These are phyloP conservation scores for Tragopan temminckii DNA, from an alignment of 2,797 vertebrate genomes.

Conservation along the genomic window DNA sequence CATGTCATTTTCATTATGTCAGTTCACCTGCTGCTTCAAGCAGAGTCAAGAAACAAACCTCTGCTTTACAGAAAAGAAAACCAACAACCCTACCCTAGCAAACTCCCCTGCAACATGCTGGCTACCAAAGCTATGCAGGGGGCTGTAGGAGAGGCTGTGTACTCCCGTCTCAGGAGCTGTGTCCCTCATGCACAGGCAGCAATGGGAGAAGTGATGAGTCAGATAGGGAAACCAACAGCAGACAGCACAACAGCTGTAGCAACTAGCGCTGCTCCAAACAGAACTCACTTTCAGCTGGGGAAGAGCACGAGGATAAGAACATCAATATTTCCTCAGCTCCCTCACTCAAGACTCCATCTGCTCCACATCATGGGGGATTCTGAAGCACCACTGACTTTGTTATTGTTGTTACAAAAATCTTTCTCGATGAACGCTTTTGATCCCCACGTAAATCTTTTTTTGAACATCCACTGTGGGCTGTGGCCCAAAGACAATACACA, in stretches of 20 bases:
- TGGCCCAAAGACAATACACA: neutral
- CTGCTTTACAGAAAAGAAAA: neutral
- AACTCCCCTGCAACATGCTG: neutral
- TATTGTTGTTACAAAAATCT: neutral
- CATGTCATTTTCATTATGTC: neutral
- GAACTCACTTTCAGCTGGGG: neutral
- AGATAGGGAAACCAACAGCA: neutral
- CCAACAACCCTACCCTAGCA: neutral
- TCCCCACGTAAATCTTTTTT: neutral
- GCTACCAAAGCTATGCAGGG: neutral
- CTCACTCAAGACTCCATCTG: neutral
- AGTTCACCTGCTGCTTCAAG: neutral
- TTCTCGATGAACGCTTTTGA: neutral
- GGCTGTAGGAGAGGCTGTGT: fast-evolving
- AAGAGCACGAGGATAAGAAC: neutral
- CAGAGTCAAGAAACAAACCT: neutral
- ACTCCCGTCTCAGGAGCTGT: no score
- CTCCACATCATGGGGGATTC: neutral
- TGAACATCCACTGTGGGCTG: neutral
- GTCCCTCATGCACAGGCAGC: neutral
- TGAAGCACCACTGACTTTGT: neutral
- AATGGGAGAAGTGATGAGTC: neutral
- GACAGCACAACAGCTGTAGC: neutral
- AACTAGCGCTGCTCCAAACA: neutral
- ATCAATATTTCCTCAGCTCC: neutral